These are phyloP conservation scores for Odobenus rosmarus DNA, from an alignment of 2,113 vertebrate species.

Conservation along the genomic window DNA sequence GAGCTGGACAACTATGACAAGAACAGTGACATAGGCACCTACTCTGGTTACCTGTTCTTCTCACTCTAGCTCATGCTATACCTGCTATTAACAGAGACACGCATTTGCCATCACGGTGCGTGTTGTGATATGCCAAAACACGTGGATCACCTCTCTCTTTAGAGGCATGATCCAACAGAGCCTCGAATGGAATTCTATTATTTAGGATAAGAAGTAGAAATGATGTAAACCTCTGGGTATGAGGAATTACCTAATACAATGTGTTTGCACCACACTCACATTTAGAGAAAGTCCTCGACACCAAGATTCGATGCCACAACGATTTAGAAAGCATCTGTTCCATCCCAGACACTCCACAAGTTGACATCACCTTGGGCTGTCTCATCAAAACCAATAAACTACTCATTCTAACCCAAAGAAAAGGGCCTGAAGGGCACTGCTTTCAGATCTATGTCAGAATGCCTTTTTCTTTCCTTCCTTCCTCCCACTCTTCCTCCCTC, in stretches of 20 bases:
- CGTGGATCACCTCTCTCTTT: not conserved
- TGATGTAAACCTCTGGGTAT: not conserved
- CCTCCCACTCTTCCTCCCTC: not conserved
- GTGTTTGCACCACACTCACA: not conserved
- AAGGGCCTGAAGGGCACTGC: not conserved
- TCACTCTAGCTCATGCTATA: constrained; percentile 43
- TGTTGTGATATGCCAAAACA: not conserved
- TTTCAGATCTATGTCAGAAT: not conserved
- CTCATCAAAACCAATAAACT: not conserved
- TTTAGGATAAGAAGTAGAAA: not conserved
- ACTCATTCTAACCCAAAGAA: not conserved
- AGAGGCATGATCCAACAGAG: not conserved
- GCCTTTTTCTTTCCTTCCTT: too few species aligned
- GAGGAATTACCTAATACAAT: not conserved
- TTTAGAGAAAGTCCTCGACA: not conserved
- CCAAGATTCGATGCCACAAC: not conserved
- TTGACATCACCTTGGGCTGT: not conserved
- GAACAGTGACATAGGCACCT: not conserved
- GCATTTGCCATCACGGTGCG: constrained; percentile 10
- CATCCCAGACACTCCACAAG: not conserved
- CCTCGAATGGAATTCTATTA: not conserved
- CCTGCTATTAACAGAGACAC: constrained; percentile 39
- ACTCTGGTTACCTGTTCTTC: constrained; percentile 48
- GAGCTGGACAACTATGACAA: constrained; percentile 37
- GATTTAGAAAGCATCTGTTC: not conserved